phyloP scores from a whole-genome alignment of 2,113 vertebrate genomes.

The Calyptommatus sinebrachiatus region DNA sequence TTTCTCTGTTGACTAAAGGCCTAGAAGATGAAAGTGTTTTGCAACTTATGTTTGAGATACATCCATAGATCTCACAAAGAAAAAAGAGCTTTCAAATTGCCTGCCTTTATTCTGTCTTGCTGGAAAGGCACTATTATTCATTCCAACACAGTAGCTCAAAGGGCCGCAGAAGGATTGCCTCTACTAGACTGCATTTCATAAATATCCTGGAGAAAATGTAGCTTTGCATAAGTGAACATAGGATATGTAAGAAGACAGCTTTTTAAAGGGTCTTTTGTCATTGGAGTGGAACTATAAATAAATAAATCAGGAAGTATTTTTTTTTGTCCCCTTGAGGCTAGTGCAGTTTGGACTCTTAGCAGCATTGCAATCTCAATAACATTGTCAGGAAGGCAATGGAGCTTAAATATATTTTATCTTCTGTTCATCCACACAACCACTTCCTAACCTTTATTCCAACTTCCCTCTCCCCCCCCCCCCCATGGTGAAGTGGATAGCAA shows the following conservation, averaged over 20 bases:
- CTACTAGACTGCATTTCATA: accelerated
- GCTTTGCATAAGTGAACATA: neutral
- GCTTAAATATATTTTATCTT: neutral
- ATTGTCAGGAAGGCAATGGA: neutral
- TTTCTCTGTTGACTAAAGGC: neutral
- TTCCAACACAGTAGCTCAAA: neutral
- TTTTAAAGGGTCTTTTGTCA: neutral
- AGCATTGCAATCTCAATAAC: neutral
- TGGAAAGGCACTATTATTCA: constrained; percentile 2
- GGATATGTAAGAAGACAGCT: neutral
- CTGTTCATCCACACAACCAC: neutral
- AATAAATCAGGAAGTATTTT: neutral
- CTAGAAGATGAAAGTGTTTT: constrained; percentile 5
- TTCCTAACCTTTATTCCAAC: neutral
- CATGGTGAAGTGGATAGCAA: too few relatives aligned
- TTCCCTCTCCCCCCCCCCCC: too few relatives aligned
- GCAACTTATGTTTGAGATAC: neutral
- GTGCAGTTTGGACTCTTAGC: neutral
- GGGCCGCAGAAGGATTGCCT: neutral
- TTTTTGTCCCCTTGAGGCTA: neutral
- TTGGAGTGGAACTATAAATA: neutral
- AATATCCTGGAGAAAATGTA: neutral
- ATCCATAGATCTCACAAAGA: constrained; percentile 18
- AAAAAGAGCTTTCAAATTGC: constrained; percentile 17
- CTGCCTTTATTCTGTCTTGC: constrained; percentile 20